Evolutionary conservation across 2,797 vertebrate genomes (phyloP).

Genomic region (Hapalemur alaotrensis): DNA sequence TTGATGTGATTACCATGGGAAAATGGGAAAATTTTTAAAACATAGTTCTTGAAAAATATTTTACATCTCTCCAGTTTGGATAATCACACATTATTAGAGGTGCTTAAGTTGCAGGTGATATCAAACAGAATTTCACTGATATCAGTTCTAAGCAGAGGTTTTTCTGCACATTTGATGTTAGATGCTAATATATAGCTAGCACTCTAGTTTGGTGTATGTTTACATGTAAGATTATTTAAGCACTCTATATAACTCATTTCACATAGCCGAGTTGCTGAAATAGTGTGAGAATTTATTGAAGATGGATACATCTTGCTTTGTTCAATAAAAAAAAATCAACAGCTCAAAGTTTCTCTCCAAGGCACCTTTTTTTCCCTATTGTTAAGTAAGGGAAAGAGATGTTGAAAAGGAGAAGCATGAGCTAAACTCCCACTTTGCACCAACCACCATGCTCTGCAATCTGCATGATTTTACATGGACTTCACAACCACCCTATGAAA

Average conservation of each 20-base stretch:
- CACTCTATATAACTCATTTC: not conserved
- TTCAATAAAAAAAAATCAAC: not conserved
- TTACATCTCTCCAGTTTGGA: not conserved
- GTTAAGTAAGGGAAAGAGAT: not conserved
- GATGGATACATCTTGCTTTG: not conserved
- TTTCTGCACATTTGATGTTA: not conserved
- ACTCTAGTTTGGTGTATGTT: not conserved
- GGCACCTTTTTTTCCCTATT: fast-evolving
- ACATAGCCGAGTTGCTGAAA: not conserved
- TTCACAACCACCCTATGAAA: not conserved
- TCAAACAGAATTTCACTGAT: not conserved
- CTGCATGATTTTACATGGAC: not conserved
- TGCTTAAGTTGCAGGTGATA: not conserved
- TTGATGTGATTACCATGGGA: not conserved
- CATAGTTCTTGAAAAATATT: not conserved
- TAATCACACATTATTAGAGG: not conserved
- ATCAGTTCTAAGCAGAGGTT: not conserved
- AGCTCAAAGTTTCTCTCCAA: not conserved
- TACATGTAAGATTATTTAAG: not conserved
- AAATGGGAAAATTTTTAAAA: slow-evolving; percentile 1
- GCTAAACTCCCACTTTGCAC: not conserved
- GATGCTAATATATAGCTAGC: not conserved
- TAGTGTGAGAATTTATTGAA: not conserved
- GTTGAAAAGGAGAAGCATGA: not conserved
- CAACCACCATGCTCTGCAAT: not conserved